These are phyloP conservation scores for Erythrocercus mccallii DNA, from an alignment of 2,113 vertebrate genomes.

Conservation along the genomic window DNA sequence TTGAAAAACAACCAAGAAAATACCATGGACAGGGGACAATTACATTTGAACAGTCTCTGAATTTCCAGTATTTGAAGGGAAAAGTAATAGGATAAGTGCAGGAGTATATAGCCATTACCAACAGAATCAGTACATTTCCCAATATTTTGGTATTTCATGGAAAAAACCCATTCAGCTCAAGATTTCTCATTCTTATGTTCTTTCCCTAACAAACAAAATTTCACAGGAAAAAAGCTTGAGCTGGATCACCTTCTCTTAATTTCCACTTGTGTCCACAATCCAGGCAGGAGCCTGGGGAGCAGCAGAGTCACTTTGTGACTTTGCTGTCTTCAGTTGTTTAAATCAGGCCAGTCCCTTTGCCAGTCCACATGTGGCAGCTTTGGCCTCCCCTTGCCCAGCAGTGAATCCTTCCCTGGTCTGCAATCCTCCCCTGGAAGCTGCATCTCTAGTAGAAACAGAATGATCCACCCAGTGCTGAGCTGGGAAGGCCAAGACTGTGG, in stretches of 20 bases:
- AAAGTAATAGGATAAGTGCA: neutral
- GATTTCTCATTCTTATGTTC: neutral
- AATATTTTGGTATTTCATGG: neutral
- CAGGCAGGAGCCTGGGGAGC: neutral
- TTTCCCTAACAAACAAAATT: neutral
- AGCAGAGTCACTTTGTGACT: neutral
- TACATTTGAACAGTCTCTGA: neutral
- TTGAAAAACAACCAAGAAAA: neutral
- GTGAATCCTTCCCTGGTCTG: accelerated
- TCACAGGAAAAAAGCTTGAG: neutral
- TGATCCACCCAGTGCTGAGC: accelerated
- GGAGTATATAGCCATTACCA: neutral
- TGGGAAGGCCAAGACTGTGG: accelerated
- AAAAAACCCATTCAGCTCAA: neutral
- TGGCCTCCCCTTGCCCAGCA: accelerated
- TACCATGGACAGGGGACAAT: neutral
- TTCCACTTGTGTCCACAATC: neutral
- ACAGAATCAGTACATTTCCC: neutral
- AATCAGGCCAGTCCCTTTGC: no score
- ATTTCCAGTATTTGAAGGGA: neutral
- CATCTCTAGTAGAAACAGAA: neutral
- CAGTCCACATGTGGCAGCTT: accelerated
- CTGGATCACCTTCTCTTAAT: neutral
- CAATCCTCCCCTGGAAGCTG: no score
- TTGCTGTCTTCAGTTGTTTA: no score